Base-by-base conservation (phyloP, 2,888 invertebrate genomes). In the Stenurella melanura region DNA sequence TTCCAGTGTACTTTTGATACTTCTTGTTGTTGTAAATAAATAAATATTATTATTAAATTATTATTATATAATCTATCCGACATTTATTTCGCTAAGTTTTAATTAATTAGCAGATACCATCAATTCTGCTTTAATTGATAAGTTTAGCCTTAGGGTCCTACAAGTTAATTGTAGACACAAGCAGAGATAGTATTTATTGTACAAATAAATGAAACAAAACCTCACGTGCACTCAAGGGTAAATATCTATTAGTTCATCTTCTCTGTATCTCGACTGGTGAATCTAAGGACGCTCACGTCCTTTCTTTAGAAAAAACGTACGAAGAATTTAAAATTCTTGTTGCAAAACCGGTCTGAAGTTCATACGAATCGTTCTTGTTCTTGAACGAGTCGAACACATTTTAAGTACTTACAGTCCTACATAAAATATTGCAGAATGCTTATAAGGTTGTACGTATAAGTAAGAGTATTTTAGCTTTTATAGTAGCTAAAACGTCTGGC, bases 321-420 rank as follows among this genome's bases (percentile, higher is more conserved):
- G 34, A 57, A 34, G 60, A 58, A 71, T 50, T 42, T 56, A 42
- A 42, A 30, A 42, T 21, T 54, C 54, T 18, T 54, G 61, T 63
- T 63, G 72, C 56, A 30, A 72, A 72, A 72, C 72, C 72, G 72
- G 72, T 72, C 72, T 63, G 54, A 21, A 50, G 63, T 61, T 72
- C 72, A 63, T 50, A 63, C 63, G 50, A 56, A 50, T 63, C 18
- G 63, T 72, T 72, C 63, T 63, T 54, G 63, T 50, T 63, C 60
- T 26, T 60, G 18, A 30, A 30, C 18, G 38, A 63, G 63, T 30
- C 63, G 17, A 60, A 21, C 34, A 67, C n/a, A 19, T 60, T 26
- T 58, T 26, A 60, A 60, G 60, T 60, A 30, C 26, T 66, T 66
- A 12, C 63, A 34, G n/a, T 30, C 34, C 34, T n/a, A 54, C 12